phyloP scores from a whole-genome alignment of 2,797 vertebrate genomes.

The Sebastes nivosus region DNA sequence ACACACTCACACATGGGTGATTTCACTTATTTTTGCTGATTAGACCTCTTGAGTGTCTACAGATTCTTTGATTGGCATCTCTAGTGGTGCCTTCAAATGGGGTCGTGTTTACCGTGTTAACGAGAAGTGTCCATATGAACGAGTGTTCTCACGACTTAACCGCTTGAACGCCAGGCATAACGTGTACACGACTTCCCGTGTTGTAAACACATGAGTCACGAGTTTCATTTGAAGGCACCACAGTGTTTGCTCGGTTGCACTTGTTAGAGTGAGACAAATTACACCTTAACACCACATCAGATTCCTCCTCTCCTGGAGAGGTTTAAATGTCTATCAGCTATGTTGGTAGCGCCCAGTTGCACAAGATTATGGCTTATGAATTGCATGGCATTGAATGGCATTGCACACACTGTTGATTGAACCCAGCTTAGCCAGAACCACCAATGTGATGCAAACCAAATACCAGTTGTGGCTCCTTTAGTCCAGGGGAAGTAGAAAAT shows the following conservation, averaged over 20 bases:
- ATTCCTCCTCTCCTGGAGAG: background rate
- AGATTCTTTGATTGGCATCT: background rate
- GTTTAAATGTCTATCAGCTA: background rate
- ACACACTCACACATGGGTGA: background rate
- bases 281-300: background rate
- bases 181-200: too few species aligned
- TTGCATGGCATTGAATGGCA: background rate
- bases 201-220: too few species aligned
- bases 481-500: background rate
- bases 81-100: background rate
- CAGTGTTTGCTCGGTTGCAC: background rate
- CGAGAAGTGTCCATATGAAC: too few species aligned
- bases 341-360: background rate
- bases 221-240: too few species aligned
- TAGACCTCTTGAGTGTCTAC: background rate
- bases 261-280: background rate
- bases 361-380: background rate
- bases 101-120: too few species aligned
- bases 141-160: too few species aligned
- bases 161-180: too few species aligned
- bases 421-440: background rate
- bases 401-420: background rate
- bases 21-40: background rate
- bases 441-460: background rate
- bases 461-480: background rate